Evolutionary conservation across 1,140 invertebrate species (phyloP).

Genomic region (Nylanderia fulva): DNA sequence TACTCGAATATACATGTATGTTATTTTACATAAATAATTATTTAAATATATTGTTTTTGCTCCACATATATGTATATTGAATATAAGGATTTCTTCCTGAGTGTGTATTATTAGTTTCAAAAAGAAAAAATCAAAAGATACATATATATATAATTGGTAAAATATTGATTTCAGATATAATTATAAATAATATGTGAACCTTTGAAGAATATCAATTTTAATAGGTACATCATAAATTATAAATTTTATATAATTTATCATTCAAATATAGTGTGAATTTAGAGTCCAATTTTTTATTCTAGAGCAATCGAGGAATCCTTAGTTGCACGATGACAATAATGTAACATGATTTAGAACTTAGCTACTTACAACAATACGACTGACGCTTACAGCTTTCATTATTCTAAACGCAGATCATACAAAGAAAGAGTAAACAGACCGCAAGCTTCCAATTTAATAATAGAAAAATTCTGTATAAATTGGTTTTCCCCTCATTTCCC

Average conservation of each 20-base stretch:
- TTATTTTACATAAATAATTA: constrained; percentile 64
- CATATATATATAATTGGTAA: constrained; percentile 2
- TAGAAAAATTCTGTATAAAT: constrained; percentile 59
- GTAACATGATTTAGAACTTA: constrained; percentile 65
- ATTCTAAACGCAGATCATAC: constrained; percentile 66
- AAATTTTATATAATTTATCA: constrained; percentile 35
- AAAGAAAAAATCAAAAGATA: constrained; percentile 13
- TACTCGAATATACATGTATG: constrained; percentile 66
- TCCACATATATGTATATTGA: constrained; percentile 31
- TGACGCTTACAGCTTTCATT: constrained; percentile 63
- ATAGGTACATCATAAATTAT: constrained; percentile 18
- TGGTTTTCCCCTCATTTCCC: constrained; percentile 45
- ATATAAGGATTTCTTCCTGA: constrained; percentile 9
- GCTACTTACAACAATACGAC: constrained; percentile 70
- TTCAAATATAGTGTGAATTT: constrained; percentile 32
- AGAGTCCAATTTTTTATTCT: constrained; percentile 27
- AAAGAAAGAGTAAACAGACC: constrained; percentile 55
- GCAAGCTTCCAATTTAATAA: constrained; percentile 48
- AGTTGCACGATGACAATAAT: constrained; percentile 59
- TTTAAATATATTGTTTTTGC: constrained; percentile 11
- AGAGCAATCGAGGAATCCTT: constrained; percentile 67
- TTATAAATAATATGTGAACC: constrained; percentile 39
- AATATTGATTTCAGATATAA: constrained; percentile 18
- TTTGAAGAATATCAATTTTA: constrained; percentile 32
- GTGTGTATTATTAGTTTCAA: not conserved